phyloP scores from a whole-genome alignment of 2,797 vertebrate genomes.

The Malurus leucopterus region DNA sequence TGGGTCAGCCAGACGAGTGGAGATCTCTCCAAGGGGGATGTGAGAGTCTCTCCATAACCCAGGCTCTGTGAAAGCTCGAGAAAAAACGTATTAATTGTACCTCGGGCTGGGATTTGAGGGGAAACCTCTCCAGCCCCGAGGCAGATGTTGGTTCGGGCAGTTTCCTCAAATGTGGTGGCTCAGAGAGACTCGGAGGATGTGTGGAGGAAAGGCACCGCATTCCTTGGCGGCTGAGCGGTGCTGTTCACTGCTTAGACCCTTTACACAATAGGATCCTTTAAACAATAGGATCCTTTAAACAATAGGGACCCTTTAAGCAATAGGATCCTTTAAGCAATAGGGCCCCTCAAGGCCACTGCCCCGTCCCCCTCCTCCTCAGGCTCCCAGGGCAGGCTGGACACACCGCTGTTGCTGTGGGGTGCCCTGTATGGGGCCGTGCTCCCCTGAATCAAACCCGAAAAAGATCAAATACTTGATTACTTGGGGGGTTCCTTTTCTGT shows the following conservation, averaged over 20 bases:
- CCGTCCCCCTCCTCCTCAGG: fast-evolving
- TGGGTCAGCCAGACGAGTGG: neutral
- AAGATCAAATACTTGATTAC: neutral
- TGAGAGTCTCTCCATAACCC: neutral
- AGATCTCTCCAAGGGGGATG: neutral
- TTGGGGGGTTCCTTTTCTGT: fast-evolving
- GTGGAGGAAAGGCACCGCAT: neutral
- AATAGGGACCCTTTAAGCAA: neutral
- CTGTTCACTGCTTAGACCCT: neutral
- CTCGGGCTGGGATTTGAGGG: neutral
- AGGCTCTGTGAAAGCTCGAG: neutral
- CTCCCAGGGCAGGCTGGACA: neutral
- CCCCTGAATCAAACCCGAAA: neutral
- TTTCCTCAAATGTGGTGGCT: neutral
- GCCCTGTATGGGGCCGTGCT: neutral
- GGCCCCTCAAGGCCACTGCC: neutral
- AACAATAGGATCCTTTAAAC: neutral
- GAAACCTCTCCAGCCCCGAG: neutral
- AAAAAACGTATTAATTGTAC: neutral
- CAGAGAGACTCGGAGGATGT: neutral
- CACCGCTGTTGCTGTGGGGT: fast-evolving
- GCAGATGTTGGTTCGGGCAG: neutral
- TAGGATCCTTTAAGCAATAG: neutral
- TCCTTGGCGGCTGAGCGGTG: neutral
- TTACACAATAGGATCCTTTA: neutral